A percentile compares a stretch with the other conserved stretches of the same genome.
Evolutionary conservation across 1,140 invertebrate species (phyloP).

Genomic region (Drosophila serrata): DNA sequence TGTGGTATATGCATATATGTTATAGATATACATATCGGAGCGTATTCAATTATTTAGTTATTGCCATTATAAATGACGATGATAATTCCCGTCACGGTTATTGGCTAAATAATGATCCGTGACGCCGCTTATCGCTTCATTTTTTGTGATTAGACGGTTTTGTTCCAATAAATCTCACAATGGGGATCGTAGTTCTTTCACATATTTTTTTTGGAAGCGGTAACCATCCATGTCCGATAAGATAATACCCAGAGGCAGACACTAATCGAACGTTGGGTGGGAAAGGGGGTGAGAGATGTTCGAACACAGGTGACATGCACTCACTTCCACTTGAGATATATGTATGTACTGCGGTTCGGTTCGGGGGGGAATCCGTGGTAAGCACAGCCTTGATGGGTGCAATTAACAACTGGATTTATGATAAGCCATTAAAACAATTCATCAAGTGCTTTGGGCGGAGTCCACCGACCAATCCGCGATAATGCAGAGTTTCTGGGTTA

Average conservation of each 20-base stretch:
- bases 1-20: background rate
- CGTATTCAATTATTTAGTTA: constrained; percentile 46
- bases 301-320: constrained; percentile 43
- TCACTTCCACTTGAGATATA: constrained; percentile 16
- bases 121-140: constrained; percentile 6
- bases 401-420: constrained; percentile 49
- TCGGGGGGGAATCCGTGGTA: constrained; percentile 14
- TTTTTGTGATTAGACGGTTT: constrained; percentile 12
- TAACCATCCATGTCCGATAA: constrained; percentile 14
- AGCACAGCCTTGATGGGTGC: constrained; percentile 34
- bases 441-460: background rate
- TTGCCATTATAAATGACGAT: constrained; percentile 58
- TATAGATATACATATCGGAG: constrained; percentile 13
- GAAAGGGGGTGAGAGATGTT: background rate
- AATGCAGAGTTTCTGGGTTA: background rate
- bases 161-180: constrained; percentile 52
- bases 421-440: constrained; percentile 34
- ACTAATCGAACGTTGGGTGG: constrained; percentile 5
- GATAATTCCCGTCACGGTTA: constrained; percentile 57
- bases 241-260: constrained; percentile 26
- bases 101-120: constrained; percentile 60
- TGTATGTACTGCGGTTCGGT: background rate
- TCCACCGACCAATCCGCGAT: background rate
- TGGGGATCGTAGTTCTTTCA: background rate
- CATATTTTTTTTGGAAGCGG: background rate